A percentile compares a stretch with the other conserved stretches of the same genome.
phyloP scores from a whole-genome alignment of 2,888 invertebrate genomes.

The Tipula lateralis region DNA sequence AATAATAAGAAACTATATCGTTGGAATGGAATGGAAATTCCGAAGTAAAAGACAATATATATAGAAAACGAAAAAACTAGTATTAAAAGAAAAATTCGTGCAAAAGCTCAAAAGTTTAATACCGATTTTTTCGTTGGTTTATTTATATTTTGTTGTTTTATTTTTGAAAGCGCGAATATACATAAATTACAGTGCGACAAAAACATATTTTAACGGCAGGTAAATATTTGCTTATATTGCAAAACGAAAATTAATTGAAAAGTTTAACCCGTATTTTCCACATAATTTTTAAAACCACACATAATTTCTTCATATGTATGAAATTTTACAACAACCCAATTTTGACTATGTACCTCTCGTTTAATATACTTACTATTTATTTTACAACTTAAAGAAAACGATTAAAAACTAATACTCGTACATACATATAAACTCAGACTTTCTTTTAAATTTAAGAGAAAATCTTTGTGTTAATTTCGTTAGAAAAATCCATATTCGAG shows the following conservation, averaged over 20 bases:
- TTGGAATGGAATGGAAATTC: background rate
- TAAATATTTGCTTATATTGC: background rate
- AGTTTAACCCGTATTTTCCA: background rate
- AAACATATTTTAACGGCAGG: background rate
- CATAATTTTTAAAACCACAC: background rate
- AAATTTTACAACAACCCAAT: background rate
- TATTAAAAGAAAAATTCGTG: slow-evolving; percentile 26
- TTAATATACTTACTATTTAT: background rate
- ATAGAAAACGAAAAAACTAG: background rate
- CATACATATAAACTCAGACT: background rate
- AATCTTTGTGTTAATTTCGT: background rate
- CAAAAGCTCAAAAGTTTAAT: background rate
- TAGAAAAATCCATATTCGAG: background rate
- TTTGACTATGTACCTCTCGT: background rate
- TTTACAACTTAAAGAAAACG: background rate
- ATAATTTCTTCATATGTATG: background rate
- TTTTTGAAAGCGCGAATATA: background rate
- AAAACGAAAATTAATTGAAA: background rate
- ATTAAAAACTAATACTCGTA: background rate
- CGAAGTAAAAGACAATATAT: background rate
- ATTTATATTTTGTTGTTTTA: background rate
- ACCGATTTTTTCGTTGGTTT: background rate
- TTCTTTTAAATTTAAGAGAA: background rate
- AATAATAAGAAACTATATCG: background rate
- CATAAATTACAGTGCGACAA: background rate